These are phyloP conservation scores for Prorops nasuta DNA, from an alignment of 1,140 invertebrate species.

Conservation along the genomic window DNA sequence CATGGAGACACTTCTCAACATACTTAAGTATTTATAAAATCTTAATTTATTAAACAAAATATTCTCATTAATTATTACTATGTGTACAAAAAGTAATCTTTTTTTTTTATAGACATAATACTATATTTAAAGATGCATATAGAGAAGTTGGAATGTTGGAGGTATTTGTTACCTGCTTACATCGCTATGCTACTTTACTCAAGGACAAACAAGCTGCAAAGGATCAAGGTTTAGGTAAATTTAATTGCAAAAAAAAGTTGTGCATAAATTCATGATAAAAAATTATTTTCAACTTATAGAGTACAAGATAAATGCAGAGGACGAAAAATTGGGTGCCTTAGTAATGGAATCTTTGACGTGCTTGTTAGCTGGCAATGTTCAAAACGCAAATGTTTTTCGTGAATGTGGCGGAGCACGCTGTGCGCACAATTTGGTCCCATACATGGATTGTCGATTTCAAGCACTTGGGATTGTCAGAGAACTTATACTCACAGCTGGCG, in stretches of 20 bases:
- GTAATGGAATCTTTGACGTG: constrained; percentile 86
- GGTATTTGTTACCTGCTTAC: constrained; percentile 92
- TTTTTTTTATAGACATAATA: constrained; percentile 71
- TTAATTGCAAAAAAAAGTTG: background rate
- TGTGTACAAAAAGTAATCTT: too few species aligned
- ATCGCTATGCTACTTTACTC: constrained; percentile 77
- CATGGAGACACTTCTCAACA: constrained; percentile 84
- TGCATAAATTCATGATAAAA: too few species aligned
- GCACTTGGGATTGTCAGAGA: constrained; percentile 81
- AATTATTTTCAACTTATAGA: constrained; percentile 37
- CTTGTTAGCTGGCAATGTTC: constrained; percentile 74
- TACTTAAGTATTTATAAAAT: constrained; percentile 67
- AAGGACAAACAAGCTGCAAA: constrained; percentile 66
- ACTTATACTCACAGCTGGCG: constrained; percentile 84
- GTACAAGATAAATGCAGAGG: constrained; percentile 61
- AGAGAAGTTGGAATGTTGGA: constrained; percentile 96
- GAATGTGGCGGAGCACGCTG: constrained; percentile 90
- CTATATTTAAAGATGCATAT: constrained; percentile 96
- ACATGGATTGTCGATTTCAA: constrained; percentile 77
- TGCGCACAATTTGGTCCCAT: constrained; percentile 86
- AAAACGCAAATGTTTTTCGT: constrained; percentile 89
- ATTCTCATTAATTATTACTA: constrained; percentile 5
- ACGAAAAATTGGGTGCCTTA: constrained; percentile 78
- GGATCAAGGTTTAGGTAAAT: constrained; percentile 48
- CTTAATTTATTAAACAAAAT: background rate